Base-by-base conservation (phyloP, 1,140 invertebrate species). In the Paraescarpia echinospica region DNA sequence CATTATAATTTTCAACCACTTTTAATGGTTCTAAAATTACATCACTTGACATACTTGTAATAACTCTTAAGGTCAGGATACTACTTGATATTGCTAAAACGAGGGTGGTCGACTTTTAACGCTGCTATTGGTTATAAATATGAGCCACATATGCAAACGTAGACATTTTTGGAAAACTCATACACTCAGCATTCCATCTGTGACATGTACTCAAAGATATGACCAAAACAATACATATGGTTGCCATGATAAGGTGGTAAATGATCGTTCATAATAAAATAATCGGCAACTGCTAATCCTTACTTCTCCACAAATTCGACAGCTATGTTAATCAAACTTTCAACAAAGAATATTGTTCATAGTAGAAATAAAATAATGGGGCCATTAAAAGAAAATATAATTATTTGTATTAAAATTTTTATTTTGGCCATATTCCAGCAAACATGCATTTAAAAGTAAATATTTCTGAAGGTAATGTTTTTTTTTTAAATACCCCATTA, bases 301-400 rank as follows among this genome's bases (percentile, higher is more conserved):
- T 48, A 48, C 41, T 48, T 48, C 14, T 48, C 41, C 41, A 48
- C 41, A 48, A 48, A 48, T 48, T 48, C 41, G 41, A 48, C 41
- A 48, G 41, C 41, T 48, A 77, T 77, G 8, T 77, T 77, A 77
- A 77, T 77, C 59, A 77, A 77, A 77, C 22, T 77, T 77, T 77
- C 59, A 77, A 77, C 59, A 77, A 77, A 77, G 59, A 77, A 77
- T 77, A 18, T 18, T 77, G 59, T 77, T 77, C 59, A 77, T 77
- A 77, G 22, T 77, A 77, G 59, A 77, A 77, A 77, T 77, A 77
- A 77, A 77, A 8, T 77, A 27, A 77, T 77, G 59, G 8, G 22
- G 59, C 59, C 59, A 77, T 77, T 77, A 77, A 77, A 77, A 77
- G 59, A 77, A 77, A 77, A 77, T 77, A 48, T 48, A 48, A 48